Conservation (phyloP, 2,113 vertebrate species). For the Semnornis frantzii region DNA sequence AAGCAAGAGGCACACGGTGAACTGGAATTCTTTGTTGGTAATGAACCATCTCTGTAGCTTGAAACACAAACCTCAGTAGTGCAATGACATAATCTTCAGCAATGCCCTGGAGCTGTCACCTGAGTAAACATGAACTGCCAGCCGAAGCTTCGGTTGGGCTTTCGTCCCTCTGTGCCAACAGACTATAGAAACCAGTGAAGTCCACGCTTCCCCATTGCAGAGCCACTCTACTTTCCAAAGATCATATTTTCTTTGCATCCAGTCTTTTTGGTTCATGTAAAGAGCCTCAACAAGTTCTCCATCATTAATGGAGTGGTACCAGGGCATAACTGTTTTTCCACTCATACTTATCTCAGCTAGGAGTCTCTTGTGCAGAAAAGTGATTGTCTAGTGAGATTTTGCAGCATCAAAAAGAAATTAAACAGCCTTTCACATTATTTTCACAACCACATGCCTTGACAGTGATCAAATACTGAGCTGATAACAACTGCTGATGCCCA, state of each 20-base stretch:
- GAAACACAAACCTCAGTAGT: background rate
- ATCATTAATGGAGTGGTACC: background rate
- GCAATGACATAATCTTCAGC: background rate
- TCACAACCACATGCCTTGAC: background rate
- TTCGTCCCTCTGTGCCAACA: background rate
- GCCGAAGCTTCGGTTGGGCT: background rate
- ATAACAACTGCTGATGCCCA: background rate
- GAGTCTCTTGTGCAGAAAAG: background rate
- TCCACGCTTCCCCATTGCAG: fast-evolving
- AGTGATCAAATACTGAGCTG: background rate
- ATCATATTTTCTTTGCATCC: background rate
- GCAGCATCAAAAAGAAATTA: background rate
- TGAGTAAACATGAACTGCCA: background rate
- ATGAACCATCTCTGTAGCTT: background rate
- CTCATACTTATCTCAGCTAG: fast-evolving
- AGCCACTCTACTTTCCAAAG: fast-evolving
- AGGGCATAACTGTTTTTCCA: fast-evolving
- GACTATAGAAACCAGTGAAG: background rate
- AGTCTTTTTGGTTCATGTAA: background rate
- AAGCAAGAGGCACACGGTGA: background rate
- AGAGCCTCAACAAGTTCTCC: background rate
- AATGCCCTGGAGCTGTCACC: background rate
- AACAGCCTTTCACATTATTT: background rate
- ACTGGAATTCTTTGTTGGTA: background rate
- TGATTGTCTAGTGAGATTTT: background rate